Base-by-base conservation (phyloP, 1,140 invertebrate genomes). In the Aphelenchoides fujianensis region DNA sequence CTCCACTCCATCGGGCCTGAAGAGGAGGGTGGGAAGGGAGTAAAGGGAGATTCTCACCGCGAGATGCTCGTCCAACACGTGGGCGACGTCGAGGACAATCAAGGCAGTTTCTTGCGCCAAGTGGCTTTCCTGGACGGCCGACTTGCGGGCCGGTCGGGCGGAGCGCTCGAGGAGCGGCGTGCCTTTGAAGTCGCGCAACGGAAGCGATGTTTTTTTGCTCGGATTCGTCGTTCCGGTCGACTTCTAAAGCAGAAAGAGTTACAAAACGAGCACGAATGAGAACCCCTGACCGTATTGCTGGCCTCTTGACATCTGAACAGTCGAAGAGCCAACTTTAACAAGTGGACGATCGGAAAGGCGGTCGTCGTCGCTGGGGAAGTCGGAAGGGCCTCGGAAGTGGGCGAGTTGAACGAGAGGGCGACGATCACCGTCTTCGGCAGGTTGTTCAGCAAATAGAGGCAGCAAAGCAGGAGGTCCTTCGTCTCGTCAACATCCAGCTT, bases 401-500 rank as follows among this genome's bases (percentile, higher is more conserved):
- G 41, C 77, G 67, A 80, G 41, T 64, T 68, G 2, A 68, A 63
- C 12, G 7, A 61, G 12, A 64, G 52, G 7, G 66, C 37, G 31
- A 68, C 30, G 16, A 63, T 67, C 30, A 63, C 63, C 16, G 31
- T 19, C 55, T 82, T 82, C 0, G 81, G 81, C 30, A 95, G 84
- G 86, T 95, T 91, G 84, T 94, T 94, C 30, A 96, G 87, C 54
- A 95, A 90, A 86, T 94, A 95, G 19, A 97, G 86, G 84, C 94
- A 93, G 82, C 92, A 92, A 0, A 96, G 85, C 16, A 97, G 87
- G 19, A 97, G 87, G 86, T 97, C 94, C 82, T 91, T 91, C 34
- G 92, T 89, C 87, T 95, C 92, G 7, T 86, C 36, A 1, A 66
- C 1, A 37, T 88, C 89, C n/a, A 93, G 87, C 85, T 91, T 92